Evolutionary conservation across 2,888 invertebrate species (phyloP).

Genomic region (Neoitamus cyanurus): DNA sequence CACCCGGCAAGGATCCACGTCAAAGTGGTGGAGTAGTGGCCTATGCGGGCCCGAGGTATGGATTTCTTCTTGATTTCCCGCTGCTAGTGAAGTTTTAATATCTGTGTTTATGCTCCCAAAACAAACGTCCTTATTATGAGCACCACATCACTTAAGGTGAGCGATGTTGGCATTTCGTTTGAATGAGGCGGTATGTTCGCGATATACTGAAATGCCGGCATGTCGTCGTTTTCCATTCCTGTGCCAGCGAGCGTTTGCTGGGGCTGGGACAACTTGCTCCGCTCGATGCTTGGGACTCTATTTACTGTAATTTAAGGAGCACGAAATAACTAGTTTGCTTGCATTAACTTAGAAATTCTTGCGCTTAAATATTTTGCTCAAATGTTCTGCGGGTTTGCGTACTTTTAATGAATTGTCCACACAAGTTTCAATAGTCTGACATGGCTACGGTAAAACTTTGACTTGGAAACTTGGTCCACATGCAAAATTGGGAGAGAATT

Average conservation of each 20-base stretch:
- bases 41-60: background rate
- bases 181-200: slow-evolving; percentile 2
- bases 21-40: background rate
- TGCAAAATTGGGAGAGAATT: background rate
- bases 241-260: no score
- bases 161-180: slow-evolving; percentile 14
- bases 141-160: slow-evolving; percentile 25
- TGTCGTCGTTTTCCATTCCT: background rate
- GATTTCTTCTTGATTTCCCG: background rate
- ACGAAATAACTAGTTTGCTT: background rate
- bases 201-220: background rate
- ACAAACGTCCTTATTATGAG: slow-evolving; percentile 25
- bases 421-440: background rate
- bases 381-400: background rate
- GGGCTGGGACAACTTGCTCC: background rate
- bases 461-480: background rate
- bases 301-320: background rate
- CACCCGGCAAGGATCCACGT: background rate
- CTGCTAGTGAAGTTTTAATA: slow-evolving; percentile 17
- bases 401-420: background rate
- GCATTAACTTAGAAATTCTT: background rate
- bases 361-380: background rate
- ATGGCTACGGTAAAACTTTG: background rate
- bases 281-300: background rate
- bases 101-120: slow-evolving; percentile 22